These are phyloP conservation scores for Anseranas semipalmata DNA, from an alignment of 2,113 vertebrate genomes.

Conservation along the genomic window DNA sequence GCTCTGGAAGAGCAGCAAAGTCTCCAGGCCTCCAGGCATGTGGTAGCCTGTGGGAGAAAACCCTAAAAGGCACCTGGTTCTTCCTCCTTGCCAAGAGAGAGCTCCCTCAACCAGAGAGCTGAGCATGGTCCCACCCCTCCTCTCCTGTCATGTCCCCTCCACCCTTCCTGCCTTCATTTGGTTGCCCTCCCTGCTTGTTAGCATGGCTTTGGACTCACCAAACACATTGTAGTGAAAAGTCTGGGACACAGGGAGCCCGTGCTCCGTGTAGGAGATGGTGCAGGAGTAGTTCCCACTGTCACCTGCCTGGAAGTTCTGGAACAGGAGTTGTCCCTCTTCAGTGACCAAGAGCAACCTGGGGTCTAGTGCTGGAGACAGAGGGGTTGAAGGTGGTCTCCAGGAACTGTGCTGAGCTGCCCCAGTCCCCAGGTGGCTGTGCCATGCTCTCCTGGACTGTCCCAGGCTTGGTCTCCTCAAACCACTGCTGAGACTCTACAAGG, in stretches of 20 bases:
- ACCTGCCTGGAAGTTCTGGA: neutral
- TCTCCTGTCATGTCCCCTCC: neutral
- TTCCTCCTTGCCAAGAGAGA: neutral
- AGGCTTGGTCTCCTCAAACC: neutral
- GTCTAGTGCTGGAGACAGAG: neutral
- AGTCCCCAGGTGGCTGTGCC: neutral
- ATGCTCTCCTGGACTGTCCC: neutral
- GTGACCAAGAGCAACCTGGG: neutral
- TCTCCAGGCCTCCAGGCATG: neutral
- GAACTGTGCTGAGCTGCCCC: neutral
- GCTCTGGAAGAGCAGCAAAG: conserved; percentile 1
- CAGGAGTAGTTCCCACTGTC: conserved; percentile 12
- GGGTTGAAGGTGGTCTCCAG: neutral
- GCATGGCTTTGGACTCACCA: neutral
- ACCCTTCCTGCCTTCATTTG: neutral
- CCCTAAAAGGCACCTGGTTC: neutral
- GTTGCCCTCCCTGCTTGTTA: neutral
- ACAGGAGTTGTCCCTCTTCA: neutral
- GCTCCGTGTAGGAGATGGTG: neutral
- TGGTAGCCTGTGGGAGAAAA: conserved; percentile 1
- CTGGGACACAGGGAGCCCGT: neutral
- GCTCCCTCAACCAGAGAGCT: neutral
- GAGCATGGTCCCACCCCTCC: neutral
- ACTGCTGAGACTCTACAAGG: neutral
- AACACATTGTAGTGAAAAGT: neutral